These are phyloP conservation scores for Himalopsyche anomala DNA, from an alignment of 2,888 invertebrate species.

Conservation along the genomic window DNA sequence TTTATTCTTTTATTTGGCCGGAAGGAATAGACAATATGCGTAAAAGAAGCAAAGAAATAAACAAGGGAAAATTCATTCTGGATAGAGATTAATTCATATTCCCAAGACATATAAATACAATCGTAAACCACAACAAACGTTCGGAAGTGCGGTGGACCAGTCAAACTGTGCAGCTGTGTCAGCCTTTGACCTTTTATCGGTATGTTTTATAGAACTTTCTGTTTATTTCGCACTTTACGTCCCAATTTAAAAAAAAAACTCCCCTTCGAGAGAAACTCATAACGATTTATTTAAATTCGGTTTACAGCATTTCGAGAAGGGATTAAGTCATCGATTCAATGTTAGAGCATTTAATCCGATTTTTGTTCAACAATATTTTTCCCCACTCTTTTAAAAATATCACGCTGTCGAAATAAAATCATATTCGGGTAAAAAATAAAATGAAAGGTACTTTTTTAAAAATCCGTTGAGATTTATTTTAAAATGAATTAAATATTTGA, in stretches of 20 bases:
- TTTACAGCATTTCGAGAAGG: neutral
- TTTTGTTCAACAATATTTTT: neutral
- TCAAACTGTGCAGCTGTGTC: neutral
- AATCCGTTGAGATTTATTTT: too few relatives aligned
- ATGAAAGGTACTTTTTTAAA: too few relatives aligned
- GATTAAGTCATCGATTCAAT: neutral
- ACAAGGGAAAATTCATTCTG: neutral
- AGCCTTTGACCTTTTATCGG: neutral
- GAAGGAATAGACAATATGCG: neutral
- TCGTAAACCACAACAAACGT: slow-evolving; percentile 11
- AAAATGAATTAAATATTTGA: too few relatives aligned
- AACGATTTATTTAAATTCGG: neutral
- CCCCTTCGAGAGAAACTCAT: neutral
- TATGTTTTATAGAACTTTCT: neutral
- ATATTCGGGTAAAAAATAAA: too few relatives aligned
- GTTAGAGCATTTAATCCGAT: neutral
- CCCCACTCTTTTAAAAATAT: neutral
- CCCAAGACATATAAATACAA: neutral
- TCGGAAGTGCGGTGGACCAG: neutral
- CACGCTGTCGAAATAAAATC: too few relatives aligned
- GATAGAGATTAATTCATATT: slow-evolving; percentile 23
- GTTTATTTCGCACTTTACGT: neutral
- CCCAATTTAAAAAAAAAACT: neutral
- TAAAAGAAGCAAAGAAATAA: neutral
- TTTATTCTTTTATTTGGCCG: neutral